Base-by-base conservation (phyloP, 2,113 vertebrate species). In the Centropristis striata region DNA sequence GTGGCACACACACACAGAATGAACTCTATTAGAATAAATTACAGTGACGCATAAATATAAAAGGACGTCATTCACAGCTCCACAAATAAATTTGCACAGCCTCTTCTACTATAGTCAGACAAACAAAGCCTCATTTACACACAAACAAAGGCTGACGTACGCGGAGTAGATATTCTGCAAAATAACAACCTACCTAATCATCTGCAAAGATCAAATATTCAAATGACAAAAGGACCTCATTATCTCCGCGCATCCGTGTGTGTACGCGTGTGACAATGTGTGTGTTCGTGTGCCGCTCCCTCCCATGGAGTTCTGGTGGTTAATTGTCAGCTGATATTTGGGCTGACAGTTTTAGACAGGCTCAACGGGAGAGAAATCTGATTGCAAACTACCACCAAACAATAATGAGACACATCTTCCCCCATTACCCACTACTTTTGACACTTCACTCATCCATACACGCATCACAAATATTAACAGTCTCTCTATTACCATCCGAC, bases 151-250 rank as follows among this genome's bases (percentile, higher is more conserved):
- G 80, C 85, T 81, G 86, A 86, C 61, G 50, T 55, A 84, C 27
- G 18, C 79, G 23, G 60, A 67, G 72, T 58, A 55, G 85, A 80
- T 69, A 86, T 71, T 74, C 76, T 53, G 77, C 79, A 78, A 57
- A 90, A 88, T 87, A 92, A 90, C 85, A 89, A 64, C 87, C 88
- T 55, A 75, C 74, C 88, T 91, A 90, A 93, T 94, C 92, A 92
- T 88, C 85, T 82, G 76, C 86, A 84, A 86, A 92, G 90, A 94
- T 94, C 93, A 94, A 94, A 94, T 94, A 93, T 92, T 93, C 90
- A 92, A 91, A 93, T 89, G 86, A 93, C 91, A 93, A 93, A 93
- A 87, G 84, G 90, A 91, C 86, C 93, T 93, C 91, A 93, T 92
- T 94, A 93, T 94, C 84, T 85, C 72, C 78, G 79, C 44, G 60